Conservation (phyloP, 2,113 vertebrate species). For the Sorex fumeus region DNA sequence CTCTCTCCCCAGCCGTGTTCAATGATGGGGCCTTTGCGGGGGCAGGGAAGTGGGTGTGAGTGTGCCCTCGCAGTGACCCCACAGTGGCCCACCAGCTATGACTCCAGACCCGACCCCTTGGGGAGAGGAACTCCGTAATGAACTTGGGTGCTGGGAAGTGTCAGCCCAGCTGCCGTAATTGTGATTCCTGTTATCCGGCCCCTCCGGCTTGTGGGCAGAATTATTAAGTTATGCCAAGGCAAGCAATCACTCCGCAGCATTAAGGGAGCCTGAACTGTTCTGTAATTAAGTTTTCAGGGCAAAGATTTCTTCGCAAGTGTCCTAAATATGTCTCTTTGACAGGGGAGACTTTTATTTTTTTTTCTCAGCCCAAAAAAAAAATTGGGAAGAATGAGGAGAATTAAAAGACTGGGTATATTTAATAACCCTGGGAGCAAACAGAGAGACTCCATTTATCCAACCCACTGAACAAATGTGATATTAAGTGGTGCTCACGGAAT, state of each 20-base stretch:
- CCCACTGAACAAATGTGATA: constrained; percentile 60
- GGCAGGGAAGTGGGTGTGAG: too few relatives aligned
- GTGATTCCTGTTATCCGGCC: background rate
- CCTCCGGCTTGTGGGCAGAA: background rate
- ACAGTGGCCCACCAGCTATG: background rate
- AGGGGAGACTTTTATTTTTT: background rate
- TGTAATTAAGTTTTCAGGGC: constrained; percentile 26
- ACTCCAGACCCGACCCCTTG: background rate
- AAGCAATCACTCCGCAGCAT: background rate
- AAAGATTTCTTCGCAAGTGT: constrained; percentile 6
- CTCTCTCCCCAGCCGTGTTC: too few relatives aligned
- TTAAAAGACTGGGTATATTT: constrained; percentile 45
- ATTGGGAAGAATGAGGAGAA: constrained; percentile 25
- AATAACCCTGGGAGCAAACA: constrained; percentile 29
- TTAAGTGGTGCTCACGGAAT: constrained; percentile 21
- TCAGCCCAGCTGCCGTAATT: background rate
- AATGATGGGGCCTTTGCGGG: too few relatives aligned
- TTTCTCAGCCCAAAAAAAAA: constrained; percentile 63
- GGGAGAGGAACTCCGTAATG: background rate
- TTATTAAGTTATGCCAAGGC: background rate
- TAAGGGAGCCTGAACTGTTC: background rate
- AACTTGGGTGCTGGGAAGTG: background rate
- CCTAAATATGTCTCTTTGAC: constrained; percentile 48
- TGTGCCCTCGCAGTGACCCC: too few relatives aligned
- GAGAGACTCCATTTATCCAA: constrained; percentile 46